Base-by-base conservation (phyloP, 2,797 vertebrate species). In the Sebastiscus albofasciatus region DNA sequence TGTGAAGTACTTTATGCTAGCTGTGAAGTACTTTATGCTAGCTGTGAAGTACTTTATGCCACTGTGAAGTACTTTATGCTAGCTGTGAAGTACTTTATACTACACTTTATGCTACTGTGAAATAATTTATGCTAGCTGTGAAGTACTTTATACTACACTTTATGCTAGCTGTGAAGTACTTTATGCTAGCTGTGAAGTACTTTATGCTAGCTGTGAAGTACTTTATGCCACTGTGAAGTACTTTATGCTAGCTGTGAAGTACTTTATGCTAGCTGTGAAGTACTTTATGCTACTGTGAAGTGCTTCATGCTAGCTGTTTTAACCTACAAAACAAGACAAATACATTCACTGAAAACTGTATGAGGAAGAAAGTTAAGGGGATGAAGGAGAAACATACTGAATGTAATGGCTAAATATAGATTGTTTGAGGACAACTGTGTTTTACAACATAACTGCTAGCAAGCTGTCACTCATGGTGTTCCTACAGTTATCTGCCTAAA, bases 61-160 rank as follows among this genome's bases (percentile, higher is more conserved):
- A 36, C 34, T 36, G 34, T 36, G 34, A 36, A 36, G 34, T 0
- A 39, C 36, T 39, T 1, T 0, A 39, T 39, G 0, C 1, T 39
- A 39, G 24, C 26, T 26, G 26, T 26, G 26, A 26, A 26, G 26
- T 26, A 26, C 26, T 26, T 26, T 26, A 26, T 26, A 2, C 2
- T 26, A 26, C 26, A 24, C 24, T 24, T 2, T 24, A 24, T 24
- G 24, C 2, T 24, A 24, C 24, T 24, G 24, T 26, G 26, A 26
- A 26, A 2, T 26, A 26, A 2, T 26, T 26, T 26, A 26, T 26
- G 26, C 26, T 26, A 26, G 24, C 33, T 34, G 9, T 34, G 33
- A 34, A 34, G 33, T 34, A 34, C 33, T 33, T 10, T 24, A 24
- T 24, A 24, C 24, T 24, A 24, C 24, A 24, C 24, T 24, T 24